Evolutionary conservation across 1,140 invertebrate genomes (phyloP).

Genomic region (Maniola jurtina): DNA sequence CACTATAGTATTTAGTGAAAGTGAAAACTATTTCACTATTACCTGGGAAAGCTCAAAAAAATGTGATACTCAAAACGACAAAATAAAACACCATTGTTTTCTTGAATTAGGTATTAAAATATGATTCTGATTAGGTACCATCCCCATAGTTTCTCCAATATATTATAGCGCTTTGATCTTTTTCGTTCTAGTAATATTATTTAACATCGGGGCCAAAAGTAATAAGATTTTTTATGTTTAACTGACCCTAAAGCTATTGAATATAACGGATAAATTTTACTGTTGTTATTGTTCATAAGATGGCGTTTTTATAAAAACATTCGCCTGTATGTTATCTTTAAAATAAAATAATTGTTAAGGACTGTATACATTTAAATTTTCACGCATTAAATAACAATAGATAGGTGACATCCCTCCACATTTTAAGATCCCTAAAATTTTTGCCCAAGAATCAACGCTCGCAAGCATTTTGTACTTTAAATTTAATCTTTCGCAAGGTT

Average conservation of each 20-base stretch:
- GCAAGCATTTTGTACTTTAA: conserved; percentile 5
- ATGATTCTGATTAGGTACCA: too few relatives aligned
- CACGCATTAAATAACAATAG: too few relatives aligned
- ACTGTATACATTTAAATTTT: not conserved
- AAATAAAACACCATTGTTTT: too few relatives aligned
- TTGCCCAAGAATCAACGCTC: not conserved
- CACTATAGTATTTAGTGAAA: too few relatives aligned
- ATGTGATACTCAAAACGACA: too few relatives aligned
- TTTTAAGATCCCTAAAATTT: not conserved
- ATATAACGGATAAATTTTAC: not conserved
- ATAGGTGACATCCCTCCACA: not conserved
- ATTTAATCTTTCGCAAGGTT: conserved; percentile 4
- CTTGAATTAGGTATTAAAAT: too few relatives aligned
- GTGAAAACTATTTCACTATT: too few relatives aligned
- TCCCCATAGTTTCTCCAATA: too few relatives aligned
- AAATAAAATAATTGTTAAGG: not conserved
- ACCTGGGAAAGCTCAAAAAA: too few relatives aligned
- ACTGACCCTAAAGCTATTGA: not conserved
- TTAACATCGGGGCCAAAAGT: not conserved
- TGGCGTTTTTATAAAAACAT: not conserved
- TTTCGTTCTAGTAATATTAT: not conserved
- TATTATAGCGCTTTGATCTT: too few relatives aligned
- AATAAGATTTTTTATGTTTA: not conserved
- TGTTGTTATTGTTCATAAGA: not conserved
- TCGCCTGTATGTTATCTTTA: not conserved